Conservation (phyloP, 2,113 vertebrate genomes). For the Tragelaphus imberbis region DNA sequence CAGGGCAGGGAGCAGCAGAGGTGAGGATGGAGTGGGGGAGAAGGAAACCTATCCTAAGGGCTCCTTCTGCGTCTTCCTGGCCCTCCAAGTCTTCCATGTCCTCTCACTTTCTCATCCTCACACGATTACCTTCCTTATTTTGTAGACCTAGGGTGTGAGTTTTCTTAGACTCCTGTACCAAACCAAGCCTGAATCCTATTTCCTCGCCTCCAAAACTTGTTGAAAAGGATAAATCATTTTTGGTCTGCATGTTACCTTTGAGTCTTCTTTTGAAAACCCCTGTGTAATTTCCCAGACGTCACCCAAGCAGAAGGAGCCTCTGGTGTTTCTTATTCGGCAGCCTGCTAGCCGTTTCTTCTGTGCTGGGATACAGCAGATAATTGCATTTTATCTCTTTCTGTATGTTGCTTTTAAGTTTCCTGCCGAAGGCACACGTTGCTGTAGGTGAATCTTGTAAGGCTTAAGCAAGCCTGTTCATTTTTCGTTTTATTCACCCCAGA, state of each 20-base stretch:
- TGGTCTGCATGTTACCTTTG: conserved; percentile 54
- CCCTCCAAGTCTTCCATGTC: not conserved
- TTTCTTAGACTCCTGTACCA: conserved; percentile 36
- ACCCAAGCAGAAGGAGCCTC: conserved; percentile 35
- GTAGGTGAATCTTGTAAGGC: conserved; percentile 41
- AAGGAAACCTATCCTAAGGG: too few species aligned
- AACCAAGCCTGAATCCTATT: conserved; percentile 47
- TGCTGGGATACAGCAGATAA: conserved; percentile 50
- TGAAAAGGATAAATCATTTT: conserved; percentile 67
- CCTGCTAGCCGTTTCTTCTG: not conserved
- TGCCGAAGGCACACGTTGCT: not conserved
- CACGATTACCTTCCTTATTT: not conserved
- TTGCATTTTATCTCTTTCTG: conserved; percentile 66
- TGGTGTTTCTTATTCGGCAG: conserved; percentile 45
- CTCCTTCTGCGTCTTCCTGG: not conserved
- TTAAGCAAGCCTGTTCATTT: conserved; percentile 53
- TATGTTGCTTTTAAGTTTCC: conserved; percentile 50
- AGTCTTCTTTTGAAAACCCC: conserved; percentile 58
- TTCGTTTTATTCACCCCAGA: conserved; percentile 40
- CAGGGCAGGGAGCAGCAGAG: not conserved
- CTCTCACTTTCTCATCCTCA: not conserved
- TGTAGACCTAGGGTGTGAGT: conserved; percentile 16
- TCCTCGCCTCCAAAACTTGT: conserved; percentile 49
- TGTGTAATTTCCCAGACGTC: conserved; percentile 55
- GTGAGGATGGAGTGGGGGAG: not conserved